A percentile compares a stretch with the other conserved stretches of the same genome.
phyloP scores from a whole-genome alignment of 37 sponge, comb jelly and placozoan species.

The Beroe forskalii region DNA sequence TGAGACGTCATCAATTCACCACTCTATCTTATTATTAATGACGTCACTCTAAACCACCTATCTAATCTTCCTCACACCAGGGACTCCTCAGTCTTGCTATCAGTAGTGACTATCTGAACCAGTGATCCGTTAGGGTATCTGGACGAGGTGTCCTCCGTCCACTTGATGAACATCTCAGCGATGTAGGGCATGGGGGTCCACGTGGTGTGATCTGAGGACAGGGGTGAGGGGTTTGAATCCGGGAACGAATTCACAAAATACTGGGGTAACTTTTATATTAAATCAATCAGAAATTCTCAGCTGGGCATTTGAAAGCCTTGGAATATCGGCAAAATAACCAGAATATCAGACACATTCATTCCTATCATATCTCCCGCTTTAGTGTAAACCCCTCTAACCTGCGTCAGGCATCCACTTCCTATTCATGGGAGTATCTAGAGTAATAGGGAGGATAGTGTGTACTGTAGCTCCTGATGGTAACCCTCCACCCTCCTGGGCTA shows the following conservation, averaged over 20 bases:
- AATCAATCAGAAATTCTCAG: too few relatives aligned
- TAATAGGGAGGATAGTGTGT: conserved; percentile 84
- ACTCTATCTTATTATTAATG: too few relatives aligned
- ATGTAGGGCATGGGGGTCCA: conserved; percentile 93
- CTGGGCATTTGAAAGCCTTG: too few relatives aligned
- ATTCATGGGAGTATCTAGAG: conserved; percentile 96
- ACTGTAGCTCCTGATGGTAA: conserved; percentile 75
- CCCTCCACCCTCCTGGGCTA: conserved; percentile 77
- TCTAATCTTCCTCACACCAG: not conserved
- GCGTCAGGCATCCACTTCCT: conserved; percentile 93
- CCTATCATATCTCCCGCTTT: too few relatives aligned
- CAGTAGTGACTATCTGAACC: not conserved
- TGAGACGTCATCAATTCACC: too few relatives aligned
- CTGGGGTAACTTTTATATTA: too few relatives aligned
- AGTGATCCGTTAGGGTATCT: conserved; percentile 28
- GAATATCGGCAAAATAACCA: too few relatives aligned
- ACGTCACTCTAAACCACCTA: not conserved
- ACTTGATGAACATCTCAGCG: conserved; percentile 70
- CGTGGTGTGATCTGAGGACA: conserved; percentile 74
- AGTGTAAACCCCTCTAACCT: conserved; percentile 60
- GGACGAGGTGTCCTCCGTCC: conserved; percentile 50
- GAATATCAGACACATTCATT: too few relatives aligned
- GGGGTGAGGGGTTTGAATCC: too few relatives aligned
- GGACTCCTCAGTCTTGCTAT: not conserved
- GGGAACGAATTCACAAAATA: too few relatives aligned